Evolutionary conservation across 2,888 invertebrate genomes (phyloP), one percentile per base, ranked within the genome.

Genomic region (Brachylomia viminalis): DNA sequence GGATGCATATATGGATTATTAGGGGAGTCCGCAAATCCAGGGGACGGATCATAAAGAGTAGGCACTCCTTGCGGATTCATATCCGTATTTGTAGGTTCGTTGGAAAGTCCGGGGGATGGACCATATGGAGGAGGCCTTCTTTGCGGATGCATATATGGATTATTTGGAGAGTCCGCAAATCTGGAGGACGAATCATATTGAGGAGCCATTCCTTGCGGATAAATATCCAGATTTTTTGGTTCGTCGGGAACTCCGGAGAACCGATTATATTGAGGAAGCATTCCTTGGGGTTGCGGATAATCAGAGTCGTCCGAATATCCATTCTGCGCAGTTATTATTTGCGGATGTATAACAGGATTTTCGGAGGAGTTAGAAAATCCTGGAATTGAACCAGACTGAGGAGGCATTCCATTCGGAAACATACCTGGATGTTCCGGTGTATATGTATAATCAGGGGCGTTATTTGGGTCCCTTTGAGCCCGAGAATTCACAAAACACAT

Each of bases 401-500:
- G 20, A 56, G 38, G 58, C 4, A 58, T 38, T 38, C 38, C 67
- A 17, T 82, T n/a, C 1, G 33, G 23, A 45, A 61, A 33, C 2
- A 54, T 17, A 65, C 54, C 30, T 23, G 64, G 0, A 59, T 30
- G 17, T 13, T 33, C 45, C 0, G 15, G 20, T 10, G 42, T 23
- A 23, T 62, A 17, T 52, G 17, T 20, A 56, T 59, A 56, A 52
- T 45, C 54, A 5, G 5, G 11, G 0, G 47, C 42, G 2, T 30
- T 38, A 65, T 30, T 52, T 17, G n/a, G 30, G 1, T 68, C 20
- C 75, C 38, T 47, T 45, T 80, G 79, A 23, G 64, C 68, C 30
- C 45, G 33, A 38, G 56, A 66, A 52, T 33, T 49, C 4, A 62
- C 75, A 86, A 59, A 42, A 69, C 62, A 87, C 68, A 82, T 20